phyloP scores from a whole-genome alignment of 2,113 vertebrate genomes.

The Erinaceus europaeus region DNA sequence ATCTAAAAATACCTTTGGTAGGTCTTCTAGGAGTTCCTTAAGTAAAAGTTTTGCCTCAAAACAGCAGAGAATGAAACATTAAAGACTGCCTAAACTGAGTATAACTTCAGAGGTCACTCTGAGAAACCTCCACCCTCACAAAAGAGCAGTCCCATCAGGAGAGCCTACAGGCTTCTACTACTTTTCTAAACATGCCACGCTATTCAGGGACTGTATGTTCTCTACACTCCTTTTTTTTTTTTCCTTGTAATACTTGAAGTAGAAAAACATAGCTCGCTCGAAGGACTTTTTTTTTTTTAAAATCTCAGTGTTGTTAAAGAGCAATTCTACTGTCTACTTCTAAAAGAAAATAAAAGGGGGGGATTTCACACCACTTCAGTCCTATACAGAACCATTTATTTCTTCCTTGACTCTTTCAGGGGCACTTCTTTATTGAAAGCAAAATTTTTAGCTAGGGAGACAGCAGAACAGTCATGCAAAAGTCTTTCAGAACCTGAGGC shows the following conservation, averaged over 20 bases:
- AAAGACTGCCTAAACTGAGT: not conserved
- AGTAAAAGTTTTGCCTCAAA: slow-evolving; percentile 55
- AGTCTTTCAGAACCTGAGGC: no score
- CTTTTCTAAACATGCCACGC: not conserved
- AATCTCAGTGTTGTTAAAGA: not conserved
- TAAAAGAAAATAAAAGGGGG: not conserved
- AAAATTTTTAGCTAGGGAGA: no score
- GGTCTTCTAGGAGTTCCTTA: slow-evolving; percentile 36
- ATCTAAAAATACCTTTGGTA: slow-evolving; percentile 57
- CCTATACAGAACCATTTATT: not conserved
- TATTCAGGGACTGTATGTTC: not conserved
- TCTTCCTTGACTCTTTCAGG: not conserved
- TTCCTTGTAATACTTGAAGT: not conserved
- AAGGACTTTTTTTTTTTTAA: not conserved
- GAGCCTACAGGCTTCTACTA: not conserved
- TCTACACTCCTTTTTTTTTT: not conserved
- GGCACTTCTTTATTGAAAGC: not conserved
- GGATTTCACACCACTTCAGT: not conserved
- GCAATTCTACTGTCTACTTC: not conserved
- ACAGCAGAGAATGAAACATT: not conserved
- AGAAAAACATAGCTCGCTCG: not conserved
- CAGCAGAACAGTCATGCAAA: no score
- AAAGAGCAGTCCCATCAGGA: not conserved
- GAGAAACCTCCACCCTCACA: not conserved
- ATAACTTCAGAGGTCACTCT: not conserved